Evolutionary conservation across 2,797 vertebrate genomes (phyloP), one percentile per base, ranked within the genome.

Genomic region (Rhabdomys pumilio): DNA sequence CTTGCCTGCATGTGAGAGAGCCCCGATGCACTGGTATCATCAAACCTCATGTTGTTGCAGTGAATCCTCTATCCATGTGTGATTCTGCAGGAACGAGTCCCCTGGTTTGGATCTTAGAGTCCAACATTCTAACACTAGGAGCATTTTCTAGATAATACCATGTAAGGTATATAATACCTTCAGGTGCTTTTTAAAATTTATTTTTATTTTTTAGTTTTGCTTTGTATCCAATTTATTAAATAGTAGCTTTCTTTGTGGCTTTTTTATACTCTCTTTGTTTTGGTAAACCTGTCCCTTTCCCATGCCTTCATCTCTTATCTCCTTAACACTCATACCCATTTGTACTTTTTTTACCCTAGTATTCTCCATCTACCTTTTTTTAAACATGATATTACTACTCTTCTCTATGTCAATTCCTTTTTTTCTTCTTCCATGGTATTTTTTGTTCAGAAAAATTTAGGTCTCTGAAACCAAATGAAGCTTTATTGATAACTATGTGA

Each of bases 401-500:
- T 59, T 50, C 19, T 31, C 3, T 85, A 53, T 15, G 38, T 1
- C 20, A 50, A 67, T 63, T 19, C 26, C 2, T 69, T 6, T 24
- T 85, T 53, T 50, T 31, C 20, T 50, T 20, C 44, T 12, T 19
- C 63, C 7, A n/a, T 90, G 26, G 9, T 8, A 24, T 3, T 67
- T 5, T 79, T 82, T 86, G 44, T 89, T 76, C n/a, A 47, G 5
- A 4, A 17, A 63, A 89, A n/a, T 82, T 72, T 87, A 86, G 13
- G 47, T 63, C 14, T 92, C 29, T 65, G n/a, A 93, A 95, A 65
- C 17, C 10, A 84, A 19, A 47, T 2, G 59, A 44, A 20, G 22
- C 29, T 92, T 6, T 94, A 50, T 89, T 86, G 79, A 12, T 47
- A 76, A 6, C 14, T 91, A 3, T 90, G 13, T 63, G 61, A 95